Percentiles rank a stretch among this genome's conserved stretches.
These are phyloP conservation scores for Drosophila basisetae DNA, from an alignment of 2,888 invertebrate species.

Conservation along the genomic window DNA sequence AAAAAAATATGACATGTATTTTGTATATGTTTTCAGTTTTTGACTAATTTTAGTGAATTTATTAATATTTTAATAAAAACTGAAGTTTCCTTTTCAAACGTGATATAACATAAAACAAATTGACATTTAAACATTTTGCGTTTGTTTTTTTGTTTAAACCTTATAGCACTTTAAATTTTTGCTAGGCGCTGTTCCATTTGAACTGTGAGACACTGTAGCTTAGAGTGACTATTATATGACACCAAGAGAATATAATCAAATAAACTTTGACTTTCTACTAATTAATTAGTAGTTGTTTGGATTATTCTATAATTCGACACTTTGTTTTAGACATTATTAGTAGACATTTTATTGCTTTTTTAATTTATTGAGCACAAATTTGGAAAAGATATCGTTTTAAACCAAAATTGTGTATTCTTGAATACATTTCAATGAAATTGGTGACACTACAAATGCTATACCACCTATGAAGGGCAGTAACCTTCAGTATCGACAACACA, in stretches of 20 bases:
- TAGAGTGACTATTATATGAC: background rate
- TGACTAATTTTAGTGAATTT: too few species aligned
- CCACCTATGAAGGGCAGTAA: conserved; percentile 15
- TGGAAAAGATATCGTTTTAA: background rate
- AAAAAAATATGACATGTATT: too few species aligned
- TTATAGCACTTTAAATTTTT: too few species aligned
- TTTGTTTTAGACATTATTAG: background rate
- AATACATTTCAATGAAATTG: background rate
- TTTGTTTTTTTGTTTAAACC: too few species aligned
- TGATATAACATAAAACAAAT: too few species aligned
- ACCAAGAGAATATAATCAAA: background rate
- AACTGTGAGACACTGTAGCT: too few species aligned
- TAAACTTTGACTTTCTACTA: background rate
- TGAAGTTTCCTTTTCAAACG: too few species aligned
- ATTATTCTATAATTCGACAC: background rate
- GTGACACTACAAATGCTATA: too few species aligned
- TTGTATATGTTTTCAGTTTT: too few species aligned
- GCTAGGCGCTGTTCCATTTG: too few species aligned
- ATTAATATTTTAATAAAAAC: too few species aligned
- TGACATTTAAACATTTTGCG: too few species aligned
- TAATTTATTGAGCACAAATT: background rate
- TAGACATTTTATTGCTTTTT: background rate
- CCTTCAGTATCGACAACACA: conserved; percentile 24
- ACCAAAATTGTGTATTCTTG: background rate
- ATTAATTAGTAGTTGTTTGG: background rate